These are phyloP conservation scores for Macrotis lagotis DNA, from an alignment of 2,113 vertebrate species.

Conservation along the genomic window DNA sequence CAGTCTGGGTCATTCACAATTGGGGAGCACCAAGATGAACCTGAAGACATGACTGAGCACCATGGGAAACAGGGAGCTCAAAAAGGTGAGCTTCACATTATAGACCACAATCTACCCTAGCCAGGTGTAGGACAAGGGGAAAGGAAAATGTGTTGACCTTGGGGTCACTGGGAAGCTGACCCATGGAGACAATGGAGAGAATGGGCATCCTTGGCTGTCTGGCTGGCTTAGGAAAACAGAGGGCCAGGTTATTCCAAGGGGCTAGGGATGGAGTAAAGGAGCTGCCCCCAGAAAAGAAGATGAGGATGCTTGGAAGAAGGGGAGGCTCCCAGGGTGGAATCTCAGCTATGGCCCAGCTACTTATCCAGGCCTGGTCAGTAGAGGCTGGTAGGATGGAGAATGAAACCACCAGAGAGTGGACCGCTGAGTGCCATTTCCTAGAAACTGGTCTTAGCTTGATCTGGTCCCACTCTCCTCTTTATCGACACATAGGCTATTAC, in stretches of 20 bases:
- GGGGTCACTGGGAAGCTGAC: not conserved
- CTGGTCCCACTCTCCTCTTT: not conserved
- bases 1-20: not conserved
- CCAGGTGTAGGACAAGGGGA: not conserved
- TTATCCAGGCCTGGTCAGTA: not conserved
- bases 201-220: not conserved
- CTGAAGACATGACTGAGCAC: constrained; percentile 17
- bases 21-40: not conserved
- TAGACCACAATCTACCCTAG: not conserved
- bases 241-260: not conserved
- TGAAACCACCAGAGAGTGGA: not conserved
- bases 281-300: not conserved
- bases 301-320: not conserved
- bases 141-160: not conserved
- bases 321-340: rapidly evolving
- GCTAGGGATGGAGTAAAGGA: not conserved
- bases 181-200: not conserved
- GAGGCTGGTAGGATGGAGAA: not conserved
- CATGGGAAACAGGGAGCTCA: constrained; percentile 10
- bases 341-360: not conserved
- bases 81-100: not conserved
- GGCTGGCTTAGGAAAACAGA: not conserved
- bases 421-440: not conserved
- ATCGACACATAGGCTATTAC: not conserved
- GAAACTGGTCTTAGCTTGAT: not conserved